Evolutionary conservation across 2,888 invertebrate species (phyloP).

Genomic region (Steinernema scapterisci): DNA sequence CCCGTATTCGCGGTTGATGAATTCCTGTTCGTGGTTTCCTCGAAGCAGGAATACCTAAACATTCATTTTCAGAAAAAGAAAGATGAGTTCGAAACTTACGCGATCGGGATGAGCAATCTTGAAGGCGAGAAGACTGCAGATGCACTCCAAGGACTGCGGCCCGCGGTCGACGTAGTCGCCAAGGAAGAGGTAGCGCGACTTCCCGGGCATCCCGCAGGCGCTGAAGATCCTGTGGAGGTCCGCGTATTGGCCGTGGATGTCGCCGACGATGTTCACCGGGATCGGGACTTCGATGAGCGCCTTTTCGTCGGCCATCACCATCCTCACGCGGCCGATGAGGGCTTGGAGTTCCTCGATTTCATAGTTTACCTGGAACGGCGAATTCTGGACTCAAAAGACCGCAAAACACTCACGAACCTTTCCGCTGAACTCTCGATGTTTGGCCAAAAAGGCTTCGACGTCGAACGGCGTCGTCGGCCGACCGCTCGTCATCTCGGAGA

Average conservation of each 20-base stretch:
- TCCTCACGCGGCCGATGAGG: slow-evolving; percentile 31
- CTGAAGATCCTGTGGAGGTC: slow-evolving; percentile 44
- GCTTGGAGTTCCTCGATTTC: slow-evolving; percentile 40
- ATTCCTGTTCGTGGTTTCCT: slow-evolving; percentile 43
- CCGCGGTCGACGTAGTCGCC: slow-evolving; percentile 48
- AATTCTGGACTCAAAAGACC: neutral
- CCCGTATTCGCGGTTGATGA: slow-evolving; percentile 43
- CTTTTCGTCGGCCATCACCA: slow-evolving; percentile 31
- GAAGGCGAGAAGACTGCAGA: slow-evolving; percentile 39
- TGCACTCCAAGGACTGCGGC: slow-evolving; percentile 41
- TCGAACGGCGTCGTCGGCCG: neutral
- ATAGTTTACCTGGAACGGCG: slow-evolving; percentile 37
- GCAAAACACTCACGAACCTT: neutral
- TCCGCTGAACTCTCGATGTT: neutral
- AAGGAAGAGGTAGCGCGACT: slow-evolving; percentile 41
- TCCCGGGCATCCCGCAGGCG: slow-evolving; percentile 38
- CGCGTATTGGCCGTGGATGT: slow-evolving; percentile 45
- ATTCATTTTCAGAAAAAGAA: neutral
- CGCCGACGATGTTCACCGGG: slow-evolving; percentile 44
- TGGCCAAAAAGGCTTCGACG: neutral
- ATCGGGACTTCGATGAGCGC: slow-evolving; percentile 36
- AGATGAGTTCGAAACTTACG: slow-evolving; percentile 35
- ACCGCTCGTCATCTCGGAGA: no score
- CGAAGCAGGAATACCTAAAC: slow-evolving; percentile 42
- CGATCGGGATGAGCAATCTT: slow-evolving; percentile 39